Evolutionary conservation across 2,888 invertebrate genomes (phyloP), one percentile per base, ranked within the genome.

Genomic region (Orthosia incerta): DNA sequence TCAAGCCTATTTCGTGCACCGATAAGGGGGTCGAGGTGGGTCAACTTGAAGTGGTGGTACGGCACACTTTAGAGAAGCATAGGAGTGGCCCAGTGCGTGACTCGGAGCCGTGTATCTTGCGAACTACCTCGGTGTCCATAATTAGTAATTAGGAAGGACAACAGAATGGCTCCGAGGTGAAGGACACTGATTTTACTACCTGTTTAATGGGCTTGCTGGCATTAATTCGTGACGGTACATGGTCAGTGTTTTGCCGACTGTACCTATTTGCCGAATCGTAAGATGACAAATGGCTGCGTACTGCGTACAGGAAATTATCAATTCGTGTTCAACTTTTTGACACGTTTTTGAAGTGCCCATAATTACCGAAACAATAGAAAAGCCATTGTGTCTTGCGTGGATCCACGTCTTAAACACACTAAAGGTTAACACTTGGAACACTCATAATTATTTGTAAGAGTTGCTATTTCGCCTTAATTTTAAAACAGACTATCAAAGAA

Each of bases 61-160:
- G 63, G 61, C 57, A 65, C 65, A 75, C 56, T 81, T 79, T 73
- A 73, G 76, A 86, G 72, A 20, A 73, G 68, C 67, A 77, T 82
- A 89, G 93, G 92, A 90, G 92, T 85, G 93, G 88, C 88, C 60
- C 60, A 62, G 68, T 92, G 92, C 93, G 93, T 94, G 94, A 91
- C 91, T 89, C 62, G 76, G 20, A 75, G 91, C 86, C 88, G 88
- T 94, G 91, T 91, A 88, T 93, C 93, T 93, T 89, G 80, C 77
- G 83, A 83, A 87, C 81, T 84, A 87, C 87, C 83, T 82, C 79
- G 82, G 80, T 86, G 80, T 74, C 79, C 84, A 87, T 91, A 90
- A 91, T 91, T 92, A 91, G 87, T 89, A 87, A 90, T 91, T 91
- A 89, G 85, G 88, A 88, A 89, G 86, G 88, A 88, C 89, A 83